These are phyloP conservation scores for Chiroxiphia lanceolata DNA, from an alignment of 2,797 vertebrate species.

Conservation along the genomic window DNA sequence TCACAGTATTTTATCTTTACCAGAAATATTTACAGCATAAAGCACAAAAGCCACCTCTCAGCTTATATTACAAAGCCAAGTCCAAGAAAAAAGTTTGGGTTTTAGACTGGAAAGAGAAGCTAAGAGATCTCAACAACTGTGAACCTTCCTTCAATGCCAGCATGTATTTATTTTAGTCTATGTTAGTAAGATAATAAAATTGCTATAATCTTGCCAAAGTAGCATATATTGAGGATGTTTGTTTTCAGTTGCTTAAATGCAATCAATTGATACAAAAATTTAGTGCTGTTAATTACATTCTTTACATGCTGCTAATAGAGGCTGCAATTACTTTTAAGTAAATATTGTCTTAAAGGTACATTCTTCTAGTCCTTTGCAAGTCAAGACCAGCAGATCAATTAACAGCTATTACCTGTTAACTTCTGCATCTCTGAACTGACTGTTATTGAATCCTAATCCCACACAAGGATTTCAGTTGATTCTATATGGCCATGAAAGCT, in stretches of 20 bases:
- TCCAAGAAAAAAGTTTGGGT: background rate
- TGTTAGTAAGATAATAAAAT: slow-evolving; percentile 23
- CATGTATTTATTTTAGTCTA: background rate
- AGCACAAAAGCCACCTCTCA: background rate
- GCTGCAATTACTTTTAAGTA: background rate
- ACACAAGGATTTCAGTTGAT: background rate
- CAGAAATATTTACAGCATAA: background rate
- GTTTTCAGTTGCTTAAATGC: slow-evolving; percentile 43
- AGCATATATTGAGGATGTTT: background rate
- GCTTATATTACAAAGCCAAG: background rate
- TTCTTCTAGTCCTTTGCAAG: slow-evolving; percentile 2
- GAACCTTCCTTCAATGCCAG: background rate
- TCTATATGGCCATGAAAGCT: background rate
- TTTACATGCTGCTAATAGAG: slow-evolving; percentile 43
- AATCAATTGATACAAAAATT: background rate
- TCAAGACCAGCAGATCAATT: slow-evolving; percentile 26
- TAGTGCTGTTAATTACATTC: background rate
- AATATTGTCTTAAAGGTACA: background rate
- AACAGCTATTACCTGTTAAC: background rate
- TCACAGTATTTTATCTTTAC: slow-evolving; percentile 16
- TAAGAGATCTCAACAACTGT: background rate
- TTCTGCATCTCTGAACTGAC: background rate
- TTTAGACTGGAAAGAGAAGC: background rate
- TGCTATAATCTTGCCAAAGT: background rate
- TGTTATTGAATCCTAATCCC: background rate